Conservation (phyloP, 2,888 invertebrate species). For the Apodemia arnacis region DNA sequence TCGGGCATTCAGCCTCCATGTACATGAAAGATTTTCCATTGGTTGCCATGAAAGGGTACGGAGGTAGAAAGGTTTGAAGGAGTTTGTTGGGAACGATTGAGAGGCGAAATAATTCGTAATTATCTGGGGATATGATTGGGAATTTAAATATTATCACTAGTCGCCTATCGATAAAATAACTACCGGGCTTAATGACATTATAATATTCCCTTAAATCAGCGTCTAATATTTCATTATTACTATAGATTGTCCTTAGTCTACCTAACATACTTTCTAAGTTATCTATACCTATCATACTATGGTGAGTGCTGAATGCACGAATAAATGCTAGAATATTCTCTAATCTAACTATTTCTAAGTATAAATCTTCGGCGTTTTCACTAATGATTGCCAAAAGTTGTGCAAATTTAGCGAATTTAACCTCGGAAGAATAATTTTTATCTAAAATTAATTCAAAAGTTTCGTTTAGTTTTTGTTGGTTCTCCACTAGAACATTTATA, state of each 20-base stretch:
- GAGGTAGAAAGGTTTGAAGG: conserved; percentile 54
- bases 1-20: too few species aligned
- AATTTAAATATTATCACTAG: conserved; percentile 16
- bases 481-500: background rate
- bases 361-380: conserved; percentile 62
- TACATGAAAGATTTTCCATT: conserved; percentile 45
- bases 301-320: conserved; percentile 62
- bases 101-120: conserved; percentile 52
- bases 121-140: conserved; percentile 21
- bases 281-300: conserved; percentile 62
- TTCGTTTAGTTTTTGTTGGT: background rate
- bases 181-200: conserved; percentile 13
- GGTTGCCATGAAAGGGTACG: conserved; percentile 71
- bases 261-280: conserved; percentile 33
- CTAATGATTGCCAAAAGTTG: conserved; percentile 55
- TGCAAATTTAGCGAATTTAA: conserved; percentile 46
- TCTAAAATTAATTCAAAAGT: background rate
- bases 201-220: conserved; percentile 18
- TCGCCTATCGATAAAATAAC: conserved; percentile 22
- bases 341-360: conserved; percentile 55
- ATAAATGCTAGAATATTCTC: conserved; percentile 73
- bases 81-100: conserved; percentile 65
- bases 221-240: conserved; percentile 4
- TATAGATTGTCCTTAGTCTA: conserved; percentile 16
- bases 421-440: background rate